Conservation (phyloP, 2,888 invertebrate species). For the Agrochola litura region DNA sequence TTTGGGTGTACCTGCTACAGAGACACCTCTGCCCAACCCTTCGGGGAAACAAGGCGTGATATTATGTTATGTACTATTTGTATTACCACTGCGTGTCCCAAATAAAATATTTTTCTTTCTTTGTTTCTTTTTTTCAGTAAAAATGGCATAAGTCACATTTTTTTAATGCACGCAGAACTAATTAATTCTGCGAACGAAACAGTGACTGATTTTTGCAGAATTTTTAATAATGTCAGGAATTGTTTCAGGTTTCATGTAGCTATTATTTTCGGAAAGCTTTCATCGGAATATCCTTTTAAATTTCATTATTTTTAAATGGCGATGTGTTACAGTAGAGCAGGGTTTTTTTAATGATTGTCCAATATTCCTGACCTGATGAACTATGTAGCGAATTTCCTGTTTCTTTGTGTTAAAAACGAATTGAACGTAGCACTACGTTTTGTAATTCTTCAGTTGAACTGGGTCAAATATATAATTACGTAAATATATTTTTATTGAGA, state of each 20-base stretch:
- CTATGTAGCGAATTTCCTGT: not conserved
- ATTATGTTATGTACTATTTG: too few species aligned
- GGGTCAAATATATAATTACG: too few species aligned
- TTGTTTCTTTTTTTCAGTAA: too few species aligned
- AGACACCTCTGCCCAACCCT: too few species aligned
- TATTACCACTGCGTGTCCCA: too few species aligned
- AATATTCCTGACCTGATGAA: not conserved
- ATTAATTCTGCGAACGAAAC: not conserved
- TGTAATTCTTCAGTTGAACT: not conserved
- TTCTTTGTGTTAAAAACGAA: not conserved
- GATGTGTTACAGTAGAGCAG: not conserved
- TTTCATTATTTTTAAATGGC: not conserved
- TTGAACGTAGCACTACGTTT: not conserved
- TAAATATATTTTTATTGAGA: too few species aligned
- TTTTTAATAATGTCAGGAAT: not conserved
- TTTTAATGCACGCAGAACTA: too few species aligned
- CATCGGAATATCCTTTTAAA: not conserved
- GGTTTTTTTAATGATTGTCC: not conserved
- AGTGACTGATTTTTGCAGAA: not conserved
- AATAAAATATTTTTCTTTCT: too few species aligned
- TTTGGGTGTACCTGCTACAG: too few species aligned
- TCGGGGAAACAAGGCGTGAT: too few species aligned
- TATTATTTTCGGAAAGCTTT: conserved; percentile 3
- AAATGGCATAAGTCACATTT: too few species aligned
- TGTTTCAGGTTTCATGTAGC: conserved; percentile 9